Evolutionary conservation across 2,113 vertebrate genomes (phyloP).

Genomic region (Burhinus oedicnemus): DNA sequence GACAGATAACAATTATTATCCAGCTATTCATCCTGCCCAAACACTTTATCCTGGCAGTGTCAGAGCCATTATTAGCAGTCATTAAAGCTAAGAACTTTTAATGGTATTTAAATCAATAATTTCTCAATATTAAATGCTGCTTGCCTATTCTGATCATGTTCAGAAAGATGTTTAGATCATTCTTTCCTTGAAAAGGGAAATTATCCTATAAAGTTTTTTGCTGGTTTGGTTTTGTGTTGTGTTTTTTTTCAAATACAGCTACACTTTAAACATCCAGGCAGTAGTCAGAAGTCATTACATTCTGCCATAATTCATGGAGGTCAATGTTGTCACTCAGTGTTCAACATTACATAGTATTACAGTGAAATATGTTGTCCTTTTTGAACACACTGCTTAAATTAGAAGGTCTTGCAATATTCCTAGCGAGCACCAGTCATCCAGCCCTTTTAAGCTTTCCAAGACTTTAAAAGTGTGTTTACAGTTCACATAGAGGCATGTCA

Average conservation of each 20-base stretch:
- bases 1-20: background rate
- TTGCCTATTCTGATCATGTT: background rate
- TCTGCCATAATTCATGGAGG: background rate
- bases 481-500: background rate
- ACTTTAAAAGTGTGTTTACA: background rate
- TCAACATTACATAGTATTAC: background rate
- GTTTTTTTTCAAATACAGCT: background rate
- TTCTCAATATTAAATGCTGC: background rate
- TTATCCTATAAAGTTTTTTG: background rate
- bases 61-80: background rate
- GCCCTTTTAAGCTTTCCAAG: slow-evolving; percentile 6
- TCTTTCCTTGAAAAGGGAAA: background rate
- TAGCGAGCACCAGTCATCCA: background rate
- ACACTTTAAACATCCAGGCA: background rate
- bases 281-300: background rate
- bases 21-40: background rate
- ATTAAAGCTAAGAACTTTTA: background rate
- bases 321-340: background rate
- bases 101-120: background rate
- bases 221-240: background rate
- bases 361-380: background rate
- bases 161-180: background rate
- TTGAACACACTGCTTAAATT: slow-evolving; percentile 2
- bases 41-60: background rate
- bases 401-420: background rate